These are phyloP conservation scores for Myiagra hebetior DNA, from an alignment of 2,113 vertebrate genomes.

Conservation along the genomic window DNA sequence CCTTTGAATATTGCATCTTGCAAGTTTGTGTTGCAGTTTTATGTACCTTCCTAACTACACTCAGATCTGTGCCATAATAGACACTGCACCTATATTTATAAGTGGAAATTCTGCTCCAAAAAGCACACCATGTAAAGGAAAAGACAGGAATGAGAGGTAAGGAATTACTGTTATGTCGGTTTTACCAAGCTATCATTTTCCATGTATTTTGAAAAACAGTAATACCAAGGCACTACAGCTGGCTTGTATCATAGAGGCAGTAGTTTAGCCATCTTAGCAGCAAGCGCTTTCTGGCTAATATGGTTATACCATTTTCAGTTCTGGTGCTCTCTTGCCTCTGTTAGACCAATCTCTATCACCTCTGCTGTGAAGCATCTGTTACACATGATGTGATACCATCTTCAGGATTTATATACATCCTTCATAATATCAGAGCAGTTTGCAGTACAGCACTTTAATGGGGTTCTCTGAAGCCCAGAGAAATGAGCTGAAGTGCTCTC, in stretches of 20 bases:
- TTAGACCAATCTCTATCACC: neutral
- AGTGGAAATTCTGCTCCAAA: neutral
- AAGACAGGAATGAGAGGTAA: neutral
- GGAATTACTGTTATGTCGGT: neutral
- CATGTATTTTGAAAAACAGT: neutral
- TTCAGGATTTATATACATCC: neutral
- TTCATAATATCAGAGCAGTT: neutral
- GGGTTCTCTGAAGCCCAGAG: neutral
- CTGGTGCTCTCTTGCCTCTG: neutral
- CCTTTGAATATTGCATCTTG: neutral
- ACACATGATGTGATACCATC: neutral
- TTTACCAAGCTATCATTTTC: neutral
- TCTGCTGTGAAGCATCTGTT: neutral
- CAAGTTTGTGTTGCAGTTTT: neutral
- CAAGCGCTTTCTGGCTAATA: neutral
- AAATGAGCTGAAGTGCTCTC: neutral
- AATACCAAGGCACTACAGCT: neutral
- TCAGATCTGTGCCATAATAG: neutral
- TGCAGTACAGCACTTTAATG: neutral
- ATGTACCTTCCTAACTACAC: neutral
- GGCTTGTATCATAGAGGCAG: neutral
- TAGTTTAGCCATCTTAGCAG: neutral
- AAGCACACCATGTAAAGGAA: neutral
- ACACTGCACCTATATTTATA: neutral
- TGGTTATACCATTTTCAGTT: neutral